Evolutionary conservation across 2,888 invertebrate genomes (phyloP), one percentile per base, ranked within the genome.

Genomic region (Minunthozetes semirufus): DNA sequence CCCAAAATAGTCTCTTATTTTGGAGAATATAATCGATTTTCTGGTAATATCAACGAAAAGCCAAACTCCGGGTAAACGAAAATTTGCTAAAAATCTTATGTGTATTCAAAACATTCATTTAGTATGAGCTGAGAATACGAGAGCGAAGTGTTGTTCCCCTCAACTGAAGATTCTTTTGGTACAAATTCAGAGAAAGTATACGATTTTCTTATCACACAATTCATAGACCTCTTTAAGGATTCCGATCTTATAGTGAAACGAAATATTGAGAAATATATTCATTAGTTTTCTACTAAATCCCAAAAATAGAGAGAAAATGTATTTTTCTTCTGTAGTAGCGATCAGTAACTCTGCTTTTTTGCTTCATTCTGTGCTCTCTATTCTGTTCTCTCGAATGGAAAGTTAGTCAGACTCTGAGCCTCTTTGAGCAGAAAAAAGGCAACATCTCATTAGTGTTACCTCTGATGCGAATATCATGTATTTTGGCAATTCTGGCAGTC

Each of bases 401-500:
- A 42, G 42, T 42, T 42, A 42, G 42, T 42, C n/a, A n/a, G n/a
- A n/a, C n/a, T n/a, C 42, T 42, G 42, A 42, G 42, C 42, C 42
- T 6, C 5, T 9, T 13, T 29, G 27, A 27, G 29, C 25, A 27
- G 59, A 25, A 27, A 27, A 53, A n/a, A 17, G 33, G 66, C 11
- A 66, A 66, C 38, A 66, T 66, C 66, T 66, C 38, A 66, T 66
- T 66, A 66, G 66, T 38, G 38, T 38, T 66, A 66, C 66, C 66
- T 66, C 19, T 42, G 66, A 19, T 42, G 42, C 17, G 29, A 63
- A 33, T 27, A 19, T 42, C 19, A 38, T 66, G 19, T 66, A 42
- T 66, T 19, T 17, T 66, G 17, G 63, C n/a, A 63, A 42, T 66
- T 19, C 27, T 66, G 17, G 63, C n/a, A 63, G 56, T 27, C 59